Conservation (phyloP, 23 tunicate species). For the Halocynthia roretzi region DNA sequence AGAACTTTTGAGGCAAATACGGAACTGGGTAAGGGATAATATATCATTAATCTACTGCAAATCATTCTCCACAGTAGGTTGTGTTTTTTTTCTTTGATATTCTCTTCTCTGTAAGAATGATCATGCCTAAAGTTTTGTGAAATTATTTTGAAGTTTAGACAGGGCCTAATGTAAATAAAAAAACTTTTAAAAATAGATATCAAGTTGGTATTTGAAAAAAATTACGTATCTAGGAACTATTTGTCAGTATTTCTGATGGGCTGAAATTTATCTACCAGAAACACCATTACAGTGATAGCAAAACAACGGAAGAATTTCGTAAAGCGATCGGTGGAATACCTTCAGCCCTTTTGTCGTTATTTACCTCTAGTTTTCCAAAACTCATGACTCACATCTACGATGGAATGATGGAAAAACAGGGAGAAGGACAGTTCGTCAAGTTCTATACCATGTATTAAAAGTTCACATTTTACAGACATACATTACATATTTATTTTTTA, state of each 20-base stretch:
- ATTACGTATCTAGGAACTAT: no score
- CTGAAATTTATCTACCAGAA: slow-evolving; percentile 1
- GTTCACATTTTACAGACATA: neutral
- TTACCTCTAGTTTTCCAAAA: neutral
- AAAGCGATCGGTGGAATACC: slow-evolving; percentile 10
- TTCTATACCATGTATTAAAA: slow-evolving; percentile 7
- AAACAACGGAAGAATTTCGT: slow-evolving; percentile 2
- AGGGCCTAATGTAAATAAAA: no score
- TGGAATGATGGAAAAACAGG: neutral
- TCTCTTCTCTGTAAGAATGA: no score
- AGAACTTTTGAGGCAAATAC: slow-evolving; percentile 10
- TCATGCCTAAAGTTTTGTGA: no score
- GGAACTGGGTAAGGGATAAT: slow-evolving; percentile 22
- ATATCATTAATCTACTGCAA: neutral
- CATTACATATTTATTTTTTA: neutral
- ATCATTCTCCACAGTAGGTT: no score
- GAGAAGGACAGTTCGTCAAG: neutral
- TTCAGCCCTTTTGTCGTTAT: neutral
- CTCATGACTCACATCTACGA: slow-evolving; percentile 8
- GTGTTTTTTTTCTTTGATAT: no score
- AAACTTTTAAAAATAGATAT: no score
- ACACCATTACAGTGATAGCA: slow-evolving; percentile 19
- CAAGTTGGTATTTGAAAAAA: no score
- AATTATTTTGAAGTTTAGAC: no score
- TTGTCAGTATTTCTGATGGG: neutral